These are phyloP conservation scores for Campopleginae sp. DNA, from an alignment of 2,888 invertebrate species.

Conservation along the genomic window DNA sequence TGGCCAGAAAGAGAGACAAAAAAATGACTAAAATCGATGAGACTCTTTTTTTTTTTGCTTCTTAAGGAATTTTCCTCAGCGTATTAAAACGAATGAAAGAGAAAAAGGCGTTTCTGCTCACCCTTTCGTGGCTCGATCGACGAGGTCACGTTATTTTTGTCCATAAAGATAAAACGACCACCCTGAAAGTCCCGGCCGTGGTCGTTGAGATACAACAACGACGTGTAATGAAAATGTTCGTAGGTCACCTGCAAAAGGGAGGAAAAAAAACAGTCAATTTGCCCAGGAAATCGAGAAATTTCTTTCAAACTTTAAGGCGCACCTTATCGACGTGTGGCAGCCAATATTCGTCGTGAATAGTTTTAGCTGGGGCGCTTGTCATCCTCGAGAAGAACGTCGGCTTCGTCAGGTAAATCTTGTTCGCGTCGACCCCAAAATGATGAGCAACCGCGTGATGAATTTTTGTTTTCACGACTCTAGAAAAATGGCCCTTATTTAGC, in stretches of 20 bases:
- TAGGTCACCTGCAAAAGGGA: constrained; percentile 90
- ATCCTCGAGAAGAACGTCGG: constrained; percentile 96
- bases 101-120: constrained; percentile 68
- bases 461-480: constrained; percentile 88
- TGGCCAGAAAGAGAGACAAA: constrained; percentile 69
- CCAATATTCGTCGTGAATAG: constrained; percentile 95
- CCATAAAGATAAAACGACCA: constrained; percentile 92
- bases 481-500: background rate
- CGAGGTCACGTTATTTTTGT: constrained; percentile 88
- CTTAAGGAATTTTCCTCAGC: background rate
- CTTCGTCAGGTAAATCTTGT: constrained; percentile 90
- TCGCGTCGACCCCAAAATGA: constrained; percentile 89
- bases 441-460: constrained; percentile 91
- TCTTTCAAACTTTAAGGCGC: constrained; percentile 67
- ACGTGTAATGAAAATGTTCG: constrained; percentile 94
- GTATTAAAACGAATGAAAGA: background rate
- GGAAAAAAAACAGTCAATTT: constrained; percentile 10
- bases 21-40: background rate
- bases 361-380: constrained; percentile 89
- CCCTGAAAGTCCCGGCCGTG: constrained; percentile 92
- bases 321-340: constrained; percentile 95
- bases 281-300: background rate
- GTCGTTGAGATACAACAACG: constrained; percentile 92
- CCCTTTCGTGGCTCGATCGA: constrained; percentile 91
- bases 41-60: background rate